Evolutionary conservation across 2,888 invertebrate genomes (phyloP).

Genomic region (Elmis aenea): DNA sequence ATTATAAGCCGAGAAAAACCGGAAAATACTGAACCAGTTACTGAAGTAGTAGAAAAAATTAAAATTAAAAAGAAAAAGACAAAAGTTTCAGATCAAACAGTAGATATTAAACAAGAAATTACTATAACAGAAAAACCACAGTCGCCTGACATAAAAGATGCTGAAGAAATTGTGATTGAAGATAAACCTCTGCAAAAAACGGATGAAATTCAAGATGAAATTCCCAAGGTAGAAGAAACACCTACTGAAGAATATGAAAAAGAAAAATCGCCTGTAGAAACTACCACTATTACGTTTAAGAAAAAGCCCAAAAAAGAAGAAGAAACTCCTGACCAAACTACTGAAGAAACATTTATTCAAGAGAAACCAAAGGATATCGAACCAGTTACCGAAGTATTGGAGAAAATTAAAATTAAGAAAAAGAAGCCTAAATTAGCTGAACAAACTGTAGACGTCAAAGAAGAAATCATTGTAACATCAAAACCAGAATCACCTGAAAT

Average conservation of each 20-base stretch:
- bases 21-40: constrained; percentile 21
- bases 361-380: constrained; percentile 33
- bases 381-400: constrained; percentile 13
- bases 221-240: no score
- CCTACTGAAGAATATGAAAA: no score
- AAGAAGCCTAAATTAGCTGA: constrained; percentile 24
- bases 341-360: constrained; percentile 18
- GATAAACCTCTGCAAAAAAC: no score
- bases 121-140: no score
- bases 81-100: not conserved
- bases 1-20: constrained; percentile 24
- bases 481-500: constrained; percentile 45
- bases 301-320: not conserved
- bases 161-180: constrained; percentile 14
- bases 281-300: not conserved
- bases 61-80: not conserved
- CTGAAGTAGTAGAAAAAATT: not conserved
- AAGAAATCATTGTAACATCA: constrained; percentile 33
- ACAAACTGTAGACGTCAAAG: constrained; percentile 29
- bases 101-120: not conserved
- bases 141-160: no score
- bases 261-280: no score
- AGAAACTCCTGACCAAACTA: constrained; percentile 7
- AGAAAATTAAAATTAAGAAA: constrained; percentile 24
- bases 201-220: no score